Evolutionary conservation across 2,888 invertebrate species (phyloP).

Genomic region (Erynnis tages): DNA sequence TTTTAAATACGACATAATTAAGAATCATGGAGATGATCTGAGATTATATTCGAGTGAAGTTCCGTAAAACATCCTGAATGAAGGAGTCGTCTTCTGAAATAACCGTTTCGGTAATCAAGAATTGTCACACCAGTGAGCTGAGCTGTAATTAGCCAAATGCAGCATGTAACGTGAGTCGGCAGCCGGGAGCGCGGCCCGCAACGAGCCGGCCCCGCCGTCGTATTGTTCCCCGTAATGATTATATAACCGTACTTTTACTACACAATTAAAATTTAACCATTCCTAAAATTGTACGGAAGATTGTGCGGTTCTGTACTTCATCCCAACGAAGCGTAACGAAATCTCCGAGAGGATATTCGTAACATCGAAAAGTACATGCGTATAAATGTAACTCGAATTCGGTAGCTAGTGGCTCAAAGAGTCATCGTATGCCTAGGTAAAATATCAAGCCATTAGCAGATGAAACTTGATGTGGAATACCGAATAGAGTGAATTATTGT

Average conservation of each 20-base stretch:
- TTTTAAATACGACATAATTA: constrained; percentile 39
- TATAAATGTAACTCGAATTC: constrained; percentile 34
- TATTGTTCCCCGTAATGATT: constrained; percentile 76
- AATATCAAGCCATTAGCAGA: constrained; percentile 45
- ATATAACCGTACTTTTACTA: constrained; percentile 77
- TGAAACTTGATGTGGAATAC: constrained; percentile 40
- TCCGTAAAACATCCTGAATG: constrained; percentile 34
- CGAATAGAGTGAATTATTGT: constrained; percentile 44
- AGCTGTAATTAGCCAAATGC: constrained; percentile 77
- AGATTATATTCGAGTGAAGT: constrained; percentile 21
- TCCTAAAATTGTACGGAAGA: constrained; percentile 70
- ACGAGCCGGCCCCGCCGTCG: constrained; percentile 41
- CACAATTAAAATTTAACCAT: constrained; percentile 78
- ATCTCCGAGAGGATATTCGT: constrained; percentile 50
- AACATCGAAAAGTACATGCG: constrained; percentile 38
- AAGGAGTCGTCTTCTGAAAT: constrained; percentile 56
- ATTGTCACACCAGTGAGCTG: constrained; percentile 71
- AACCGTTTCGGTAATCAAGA: constrained; percentile 67
- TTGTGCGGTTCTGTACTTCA: constrained; percentile 65
- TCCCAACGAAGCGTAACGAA: constrained; percentile 60
- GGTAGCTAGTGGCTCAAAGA: constrained; percentile 28
- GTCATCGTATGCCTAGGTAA: constrained; percentile 38
- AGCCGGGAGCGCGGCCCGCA: constrained; percentile 38
- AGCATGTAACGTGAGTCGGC: constrained; percentile 65
- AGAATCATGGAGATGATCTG: constrained; percentile 42